Base-by-base conservation (phyloP, 2,888 invertebrate species). In the Sarcophaga subvicina region DNA sequence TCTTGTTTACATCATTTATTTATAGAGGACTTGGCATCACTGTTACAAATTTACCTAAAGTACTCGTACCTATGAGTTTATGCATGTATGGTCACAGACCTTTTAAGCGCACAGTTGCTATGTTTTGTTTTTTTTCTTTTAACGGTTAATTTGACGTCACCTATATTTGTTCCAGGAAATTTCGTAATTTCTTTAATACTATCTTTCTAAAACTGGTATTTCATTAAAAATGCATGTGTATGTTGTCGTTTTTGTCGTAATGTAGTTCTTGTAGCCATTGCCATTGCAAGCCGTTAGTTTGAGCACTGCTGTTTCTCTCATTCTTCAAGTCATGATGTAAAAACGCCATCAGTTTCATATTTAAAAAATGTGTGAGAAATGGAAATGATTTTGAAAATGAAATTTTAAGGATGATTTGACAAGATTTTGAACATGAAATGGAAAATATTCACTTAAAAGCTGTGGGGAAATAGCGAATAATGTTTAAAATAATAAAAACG, bases 71-170 rank as follows among this genome's bases (percentile, higher is more conserved):
- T 37, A 37, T 8, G 37, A 37, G 6, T 37, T 6, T 37, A 37
- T 37, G 1, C 8, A 37, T 8, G 37, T 37, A 37, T 37, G 37
- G 37, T 37, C 37, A 37, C 37, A 37, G 37, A 37, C 37, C 37
- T 37, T 37, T 37, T 37, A 37, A 8, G 37, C 37, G 3, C 8
- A 37, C 37, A 37, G 37, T 37, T 37, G 6, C 37, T 70, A 62
- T 63, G 54, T 49, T 64, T 17, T 14, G 25, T 49, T 45, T 49
- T 45, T 49, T 45, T 27, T 37, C 5, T 1, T 66, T 37, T 86
- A 86, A 83, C 86, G 72, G 86, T 80, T 83, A 62, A 67, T 72
- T 86, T 86, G 71, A 86, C 86, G 83, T 86, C 76, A 83, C 80
- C 82, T 80, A 79, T 60, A 80, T 76, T 63, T 67, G 80, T 83